Conservation (phyloP, 2,797 vertebrate genomes). For the Chloroceryle inda region DNA sequence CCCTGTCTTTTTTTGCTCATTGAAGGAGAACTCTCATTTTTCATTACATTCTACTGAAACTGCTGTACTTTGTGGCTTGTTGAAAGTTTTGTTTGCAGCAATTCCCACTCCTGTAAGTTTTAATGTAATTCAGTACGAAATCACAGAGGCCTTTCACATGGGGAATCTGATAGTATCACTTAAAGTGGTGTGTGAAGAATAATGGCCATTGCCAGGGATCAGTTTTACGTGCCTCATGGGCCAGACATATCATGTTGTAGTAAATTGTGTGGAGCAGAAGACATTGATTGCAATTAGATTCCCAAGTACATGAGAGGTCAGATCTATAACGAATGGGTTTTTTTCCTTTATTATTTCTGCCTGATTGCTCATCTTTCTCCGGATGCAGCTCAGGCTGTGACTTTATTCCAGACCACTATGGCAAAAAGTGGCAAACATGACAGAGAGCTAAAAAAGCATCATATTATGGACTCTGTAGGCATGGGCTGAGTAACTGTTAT, state of each 20-base stretch:
- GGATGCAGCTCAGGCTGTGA: neutral
- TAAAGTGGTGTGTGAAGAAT: neutral
- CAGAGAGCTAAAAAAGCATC: neutral
- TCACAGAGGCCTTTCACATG: neutral
- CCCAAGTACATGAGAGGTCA: constrained; percentile 28
- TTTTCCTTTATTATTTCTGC: constrained; percentile 28
- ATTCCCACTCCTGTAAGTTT: neutral
- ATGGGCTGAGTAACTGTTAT: neutral
- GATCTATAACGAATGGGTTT: constrained; percentile 1
- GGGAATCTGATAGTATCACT: neutral
- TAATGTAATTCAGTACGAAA: neutral
- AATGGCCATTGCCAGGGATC: neutral
- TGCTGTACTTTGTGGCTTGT: neutral
- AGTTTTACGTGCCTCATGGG: neutral
- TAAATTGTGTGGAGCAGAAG: constrained; percentile 67
- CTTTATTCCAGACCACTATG: neutral
- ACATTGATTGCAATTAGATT: constrained; percentile 69
- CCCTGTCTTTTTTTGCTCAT: neutral
- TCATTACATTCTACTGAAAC: neutral
- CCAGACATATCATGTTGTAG: constrained; percentile 54
- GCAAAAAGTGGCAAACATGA: neutral
- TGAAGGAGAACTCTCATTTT: neutral
- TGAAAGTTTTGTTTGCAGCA: neutral
- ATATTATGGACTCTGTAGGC: neutral
- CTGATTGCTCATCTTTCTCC: neutral